Evolutionary conservation across 1,140 invertebrate species (phyloP), one percentile per base, ranked within the genome.

Genomic region (Pogonomyrmex barbatus): DNA sequence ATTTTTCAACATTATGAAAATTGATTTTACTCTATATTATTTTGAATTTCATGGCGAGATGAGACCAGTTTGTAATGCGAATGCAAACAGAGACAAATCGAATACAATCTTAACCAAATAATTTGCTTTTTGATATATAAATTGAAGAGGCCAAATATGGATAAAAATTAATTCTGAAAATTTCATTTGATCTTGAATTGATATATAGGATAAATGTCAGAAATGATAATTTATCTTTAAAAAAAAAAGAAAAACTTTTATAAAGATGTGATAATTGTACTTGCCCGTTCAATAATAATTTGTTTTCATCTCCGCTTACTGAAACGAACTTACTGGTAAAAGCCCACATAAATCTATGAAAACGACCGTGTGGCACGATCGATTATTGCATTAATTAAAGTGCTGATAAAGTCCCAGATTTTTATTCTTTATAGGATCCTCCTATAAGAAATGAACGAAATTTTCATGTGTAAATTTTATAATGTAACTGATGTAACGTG

Each of bases 361-460:
- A 63, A 50, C 60, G 30, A 36, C 33, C 65, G 24, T 33, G 3
- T 39, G 77, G 36, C 47, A 39, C 52, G 30, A 81, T 79, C 62
- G 47, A 79, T 79, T 52, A 65, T 9, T 12, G 17, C 14, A 33
- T 3, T 70, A 39, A 78, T 65, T 67, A 54, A 71, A 58, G 39
- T 50, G 50, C 24, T 45, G 67, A 47, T 70, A 47, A 71, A 68
- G 24, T 68, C 10, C 2, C 14, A 68, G n/a, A 9, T 68, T 24
- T n/a, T 68, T 47, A 68, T 47, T 14, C 42, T 30, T 68, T 47
- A 14, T 63, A 68, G 5, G 5, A 47, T 24, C 0, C 24, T 24
- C 24, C 24, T 24, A 24, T 14, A 33, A 2, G 4, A 68, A 68
- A 68, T 10, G 24, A 68, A 68, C 42, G 30, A 50, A 68, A 68